Base-by-base conservation (phyloP, 2,113 vertebrate species). In the Oryzias melastigma region DNA sequence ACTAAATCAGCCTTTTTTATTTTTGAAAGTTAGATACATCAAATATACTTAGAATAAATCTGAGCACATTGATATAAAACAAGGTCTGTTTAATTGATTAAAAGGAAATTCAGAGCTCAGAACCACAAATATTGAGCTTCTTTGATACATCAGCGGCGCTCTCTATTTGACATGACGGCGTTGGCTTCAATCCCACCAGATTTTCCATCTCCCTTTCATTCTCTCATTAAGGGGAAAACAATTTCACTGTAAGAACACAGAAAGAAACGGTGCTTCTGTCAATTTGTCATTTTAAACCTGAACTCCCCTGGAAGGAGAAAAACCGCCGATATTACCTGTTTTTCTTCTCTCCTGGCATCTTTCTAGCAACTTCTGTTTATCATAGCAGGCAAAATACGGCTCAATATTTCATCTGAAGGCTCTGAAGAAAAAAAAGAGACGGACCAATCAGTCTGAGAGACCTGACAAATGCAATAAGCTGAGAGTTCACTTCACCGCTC, bases 251-350 rank as follows among this genome's bases (percentile, higher is more conserved):
- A 45, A 24, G 52, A 40, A 54, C 63, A 66, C 48, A n/a, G 53
- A 56, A 61, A 77, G 73, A 71, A 80, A 77, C 68, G 45, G 51
- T 59, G 46, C 61, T 69, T 68, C 69, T 80, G 75, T 84, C 79
- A 73, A 76, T 87, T 84, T 85, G 85, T 87, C 87, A 88, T 78
- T 89, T 76, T 88, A 87, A 64, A 85, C 87, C 75, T 71, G 7
- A 73, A 48, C 57, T 35, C 74, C 65, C 62, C 5, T 4, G 25
- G 25, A 27, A 68, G 47, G 75, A 83, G 82, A 71, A 74, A 68
- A 52, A 43, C 42, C 42, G 44, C 56, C 58, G 56, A 78, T 82
- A 85, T 79, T 62, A 89, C 87, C 83, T 86, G 82, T 54, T 58
- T 66, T 74, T 81, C 57, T 54, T 77, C 43, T 20, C 51, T 61